Percentiles rank a stretch among this genome's conserved stretches.
Conservation (phyloP, 2,797 vertebrate species). For the Miichthys miiuy region DNA sequence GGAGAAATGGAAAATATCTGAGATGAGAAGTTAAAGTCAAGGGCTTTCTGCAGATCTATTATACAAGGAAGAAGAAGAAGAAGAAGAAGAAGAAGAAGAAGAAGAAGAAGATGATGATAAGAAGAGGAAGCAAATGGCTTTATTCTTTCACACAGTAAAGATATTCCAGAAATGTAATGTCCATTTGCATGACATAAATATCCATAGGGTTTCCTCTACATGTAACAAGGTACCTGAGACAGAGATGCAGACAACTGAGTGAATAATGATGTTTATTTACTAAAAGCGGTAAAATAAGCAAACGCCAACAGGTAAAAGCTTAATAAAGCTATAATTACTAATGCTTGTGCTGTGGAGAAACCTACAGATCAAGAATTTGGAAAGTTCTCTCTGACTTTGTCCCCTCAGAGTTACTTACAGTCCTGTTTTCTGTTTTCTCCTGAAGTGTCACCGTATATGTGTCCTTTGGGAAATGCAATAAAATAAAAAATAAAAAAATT, state of each 20-base stretch:
- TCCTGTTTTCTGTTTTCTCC: not conserved
- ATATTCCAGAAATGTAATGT: not conserved
- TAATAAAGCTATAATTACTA: no score
- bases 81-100: not conserved
- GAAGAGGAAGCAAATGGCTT: not conserved
- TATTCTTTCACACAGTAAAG: not conserved
- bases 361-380: no score
- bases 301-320: not conserved
- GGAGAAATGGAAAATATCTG: not conserved
- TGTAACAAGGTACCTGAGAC: not conserved
- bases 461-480: not conserved
- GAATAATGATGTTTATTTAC: not conserved
- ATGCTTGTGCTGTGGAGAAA: not conserved
- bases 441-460: no score
- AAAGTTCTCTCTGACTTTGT: not conserved
- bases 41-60: not conserved
- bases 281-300: not conserved
- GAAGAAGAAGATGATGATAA: no score
- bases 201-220: not conserved
- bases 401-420: not conserved
- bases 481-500: no score
- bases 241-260: not conserved
- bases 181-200: not conserved
- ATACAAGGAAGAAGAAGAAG: not conserved
- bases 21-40: not conserved